A percentile compares a stretch with the other conserved stretches of the same genome.
These are phyloP conservation scores for Rhagoletis zephyria DNA, from an alignment of 1,140 invertebrate genomes.

Conservation along the genomic window DNA sequence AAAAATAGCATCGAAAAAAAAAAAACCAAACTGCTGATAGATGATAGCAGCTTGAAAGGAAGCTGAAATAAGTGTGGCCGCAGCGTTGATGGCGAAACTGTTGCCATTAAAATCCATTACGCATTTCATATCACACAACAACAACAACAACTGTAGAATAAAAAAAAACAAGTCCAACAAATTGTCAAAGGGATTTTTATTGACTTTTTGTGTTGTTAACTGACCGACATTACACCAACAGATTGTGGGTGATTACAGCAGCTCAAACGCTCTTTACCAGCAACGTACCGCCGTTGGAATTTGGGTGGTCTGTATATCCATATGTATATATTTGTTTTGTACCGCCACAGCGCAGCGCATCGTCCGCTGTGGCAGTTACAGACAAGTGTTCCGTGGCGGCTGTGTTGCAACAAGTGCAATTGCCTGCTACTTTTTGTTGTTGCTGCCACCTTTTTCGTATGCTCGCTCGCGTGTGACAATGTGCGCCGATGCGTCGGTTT, in stretches of 20 bases:
- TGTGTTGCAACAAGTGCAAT: conserved; percentile 32
- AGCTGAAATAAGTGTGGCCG: conserved; percentile 41
- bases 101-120: conserved; percentile 44
- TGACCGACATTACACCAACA: conserved; percentile 71
- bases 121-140: too few species aligned
- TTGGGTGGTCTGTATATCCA: conserved; percentile 11
- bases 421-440: neutral
- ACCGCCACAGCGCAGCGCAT: neutral
- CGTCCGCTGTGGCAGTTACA: neutral
- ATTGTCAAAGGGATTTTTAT: conserved; percentile 70
- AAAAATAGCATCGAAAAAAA: neutral
- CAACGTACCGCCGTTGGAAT: neutral
- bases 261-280: conserved; percentile 22
- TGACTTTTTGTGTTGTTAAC: conserved; percentile 72
- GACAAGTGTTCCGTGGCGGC: conserved; percentile 26
- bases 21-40: conserved; percentile 21
- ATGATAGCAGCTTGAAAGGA: conserved; percentile 32
- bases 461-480: neutral
- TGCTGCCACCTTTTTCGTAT: neutral
- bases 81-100: conserved; percentile 18
- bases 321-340: neutral
- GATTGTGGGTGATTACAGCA: conserved; percentile 70
- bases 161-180: conserved; percentile 35
- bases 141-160: neutral
- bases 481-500: conserved; percentile 37